Evolutionary conservation across 2,888 invertebrate genomes (phyloP).

Genomic region (Leucophora obtusa): DNA sequence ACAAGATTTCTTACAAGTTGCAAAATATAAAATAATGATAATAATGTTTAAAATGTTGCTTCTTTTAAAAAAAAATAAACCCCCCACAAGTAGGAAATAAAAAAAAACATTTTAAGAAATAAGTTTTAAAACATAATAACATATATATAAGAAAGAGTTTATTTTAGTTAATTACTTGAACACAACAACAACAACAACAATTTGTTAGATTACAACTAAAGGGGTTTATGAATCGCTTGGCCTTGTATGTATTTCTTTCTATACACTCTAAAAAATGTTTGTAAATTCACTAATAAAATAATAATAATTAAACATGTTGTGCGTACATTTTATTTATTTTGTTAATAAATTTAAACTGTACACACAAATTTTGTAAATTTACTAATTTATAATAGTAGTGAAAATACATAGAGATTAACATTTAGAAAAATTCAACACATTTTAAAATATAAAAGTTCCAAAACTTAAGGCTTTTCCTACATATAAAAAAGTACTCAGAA

Average conservation of each 20-base stretch:
- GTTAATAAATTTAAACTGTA: too few species aligned
- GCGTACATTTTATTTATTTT: too few species aligned
- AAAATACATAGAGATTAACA: too few species aligned
- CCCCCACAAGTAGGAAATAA: background rate
- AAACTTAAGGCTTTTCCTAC: too few species aligned
- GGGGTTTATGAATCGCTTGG: background rate
- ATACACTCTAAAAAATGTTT: too few species aligned
- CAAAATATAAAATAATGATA: background rate
- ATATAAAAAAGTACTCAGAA: too few species aligned
- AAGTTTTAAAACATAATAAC: background rate
- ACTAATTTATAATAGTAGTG: too few species aligned
- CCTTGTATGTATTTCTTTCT: background rate
- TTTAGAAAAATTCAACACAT: too few species aligned
- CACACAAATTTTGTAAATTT: too few species aligned
- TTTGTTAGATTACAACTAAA: constrained; percentile 33
- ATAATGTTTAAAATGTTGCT: background rate
- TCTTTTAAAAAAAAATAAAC: background rate
- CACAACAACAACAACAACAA: constrained; percentile 37
- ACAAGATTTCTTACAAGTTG: background rate
- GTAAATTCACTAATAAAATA: too few species aligned
- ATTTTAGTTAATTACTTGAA: constrained; percentile 47
- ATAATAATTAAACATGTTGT: too few species aligned
- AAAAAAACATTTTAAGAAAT: background rate
- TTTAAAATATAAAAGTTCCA: too few species aligned
- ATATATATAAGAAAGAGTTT: background rate